These are phyloP conservation scores for Antheraea mylitta DNA, from an alignment of 1,140 invertebrate genomes.

Conservation along the genomic window DNA sequence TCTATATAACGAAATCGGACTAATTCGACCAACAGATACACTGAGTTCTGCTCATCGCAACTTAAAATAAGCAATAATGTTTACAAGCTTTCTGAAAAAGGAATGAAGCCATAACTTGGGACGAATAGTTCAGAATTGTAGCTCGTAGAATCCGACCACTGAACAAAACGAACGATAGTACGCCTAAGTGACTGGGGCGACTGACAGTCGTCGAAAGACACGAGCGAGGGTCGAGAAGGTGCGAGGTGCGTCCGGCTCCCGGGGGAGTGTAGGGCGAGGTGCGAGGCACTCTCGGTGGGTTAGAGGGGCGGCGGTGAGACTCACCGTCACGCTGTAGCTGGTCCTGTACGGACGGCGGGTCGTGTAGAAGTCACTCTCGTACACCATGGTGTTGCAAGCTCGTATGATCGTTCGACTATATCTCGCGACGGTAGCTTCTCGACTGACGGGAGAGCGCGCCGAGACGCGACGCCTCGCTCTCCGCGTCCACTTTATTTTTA, in stretches of 20 bases:
- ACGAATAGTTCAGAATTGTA: constrained; percentile 23
- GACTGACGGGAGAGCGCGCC: constrained; percentile 52
- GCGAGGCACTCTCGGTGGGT: constrained; percentile 49
- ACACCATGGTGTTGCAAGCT: constrained; percentile 85
- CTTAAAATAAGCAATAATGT: constrained; percentile 66
- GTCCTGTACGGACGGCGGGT: constrained; percentile 89
- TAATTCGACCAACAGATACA: neutral
- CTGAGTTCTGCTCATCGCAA: constrained; percentile 21
- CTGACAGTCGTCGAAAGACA: constrained; percentile 2
- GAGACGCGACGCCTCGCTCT: constrained; percentile 39
- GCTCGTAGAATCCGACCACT: constrained; percentile 12
- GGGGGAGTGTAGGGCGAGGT: constrained; percentile 66
- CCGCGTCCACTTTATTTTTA: constrained; percentile 65
- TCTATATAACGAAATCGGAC: neutral
- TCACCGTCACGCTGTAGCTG: constrained; percentile 89
- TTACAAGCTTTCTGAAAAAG: constrained; percentile 47
- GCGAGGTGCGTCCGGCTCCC: constrained; percentile 71
- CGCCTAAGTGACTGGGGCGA: constrained; percentile 16
- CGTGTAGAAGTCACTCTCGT: constrained; percentile 93
- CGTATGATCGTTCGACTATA: constrained; percentile 62
- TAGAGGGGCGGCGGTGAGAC: constrained; percentile 76
- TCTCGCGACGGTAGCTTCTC: constrained; percentile 69
- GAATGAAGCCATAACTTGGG: constrained; percentile 33
- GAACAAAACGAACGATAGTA: constrained; percentile 6
- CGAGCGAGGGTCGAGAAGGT: constrained; percentile 55